Base-by-base conservation (phyloP, 2,888 invertebrate genomes). In the Volucella inflata region DNA sequence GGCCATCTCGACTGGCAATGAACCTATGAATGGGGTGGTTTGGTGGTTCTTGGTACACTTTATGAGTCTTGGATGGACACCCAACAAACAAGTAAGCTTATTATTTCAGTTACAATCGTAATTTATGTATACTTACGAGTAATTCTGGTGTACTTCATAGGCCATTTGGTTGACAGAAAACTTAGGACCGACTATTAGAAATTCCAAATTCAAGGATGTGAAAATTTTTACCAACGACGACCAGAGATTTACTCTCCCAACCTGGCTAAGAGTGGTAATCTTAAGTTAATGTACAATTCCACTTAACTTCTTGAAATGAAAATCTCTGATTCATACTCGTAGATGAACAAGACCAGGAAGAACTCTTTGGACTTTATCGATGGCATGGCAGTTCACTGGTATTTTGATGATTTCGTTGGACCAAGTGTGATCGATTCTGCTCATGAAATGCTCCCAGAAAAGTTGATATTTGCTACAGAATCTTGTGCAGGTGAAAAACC, bases 1-100 rank as follows among this genome's bases (percentile, higher is more conserved):
- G 98, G 97, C 95, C 0, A 92, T 98, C 40, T 96, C 98, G 0
- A 95, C 96, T 0, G 97, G 97, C 17, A 98, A 98, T 90, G 98
- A 98, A 90, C 98, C 98, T 0, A 89, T 94, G 2, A 95, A 95
- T 89, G 95, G 95, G 8, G 92, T 94, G 1, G 74, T 94, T 0
- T 94, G 94, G 0, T 88, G 93, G 75, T 91, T 91, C 1, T 90
- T 91, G 72, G 89, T 90, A 11, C 90, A 91, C 10, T 96, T 97
- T 90, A 97, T 97, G 91, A 94, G 95, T 8, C 92, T 98, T 92
- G 96, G 95, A 16, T 97, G 96, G 95, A 94, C 94, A 2, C 94
- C 96, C 0, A 88, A 90, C 12, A 92, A 94, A 71, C 90, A 94
- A 91, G 94, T 93, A 89, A 40, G 64, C 46, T 53, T 59, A 9